These are phyloP conservation scores for Noctua pronuba DNA, from an alignment of 2,888 invertebrate genomes.

Conservation along the genomic window DNA sequence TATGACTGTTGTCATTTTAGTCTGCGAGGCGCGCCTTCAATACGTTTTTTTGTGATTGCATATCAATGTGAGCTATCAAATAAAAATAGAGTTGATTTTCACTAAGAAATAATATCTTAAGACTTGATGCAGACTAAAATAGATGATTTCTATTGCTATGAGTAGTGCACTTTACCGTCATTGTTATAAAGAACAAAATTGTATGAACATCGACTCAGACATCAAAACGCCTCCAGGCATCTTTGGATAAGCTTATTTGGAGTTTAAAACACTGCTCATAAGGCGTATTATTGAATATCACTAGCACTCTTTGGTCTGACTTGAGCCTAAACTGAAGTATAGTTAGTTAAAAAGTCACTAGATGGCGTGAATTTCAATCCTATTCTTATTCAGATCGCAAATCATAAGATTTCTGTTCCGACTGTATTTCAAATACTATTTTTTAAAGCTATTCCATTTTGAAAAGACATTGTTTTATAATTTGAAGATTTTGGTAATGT, in stretches of 20 bases:
- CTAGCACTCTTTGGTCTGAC: not conserved
- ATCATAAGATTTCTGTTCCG: slow-evolving; percentile 27
- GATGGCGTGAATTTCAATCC: slow-evolving; percentile 21
- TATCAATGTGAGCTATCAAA: slow-evolving; percentile 10
- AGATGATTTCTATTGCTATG: not conserved
- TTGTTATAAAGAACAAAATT: not conserved
- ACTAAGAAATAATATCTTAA: not conserved
- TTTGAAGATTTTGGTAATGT: slow-evolving; percentile 37
- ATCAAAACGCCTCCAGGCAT: not conserved
- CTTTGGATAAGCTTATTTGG: not conserved
- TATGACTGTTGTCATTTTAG: not conserved
- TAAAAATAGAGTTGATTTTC: slow-evolving; percentile 3
- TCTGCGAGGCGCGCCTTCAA: slow-evolving; percentile 43
- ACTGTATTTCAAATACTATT: slow-evolving; percentile 42
- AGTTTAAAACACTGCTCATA: not conserved
- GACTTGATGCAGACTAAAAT: not conserved
- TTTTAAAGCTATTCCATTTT: slow-evolving; percentile 60
- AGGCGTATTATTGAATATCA: slow-evolving; percentile 8
- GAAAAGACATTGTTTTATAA: slow-evolving; percentile 64
- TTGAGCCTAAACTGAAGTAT: not conserved
- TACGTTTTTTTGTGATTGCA: slow-evolving; percentile 19
- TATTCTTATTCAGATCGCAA: slow-evolving; percentile 20
- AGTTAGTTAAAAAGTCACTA: not conserved
- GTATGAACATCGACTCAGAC: not conserved
- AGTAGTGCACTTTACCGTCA: not conserved